These are phyloP conservation scores for Lasiurus borealis DNA, from an alignment of 2,113 vertebrate species.

Conservation along the genomic window DNA sequence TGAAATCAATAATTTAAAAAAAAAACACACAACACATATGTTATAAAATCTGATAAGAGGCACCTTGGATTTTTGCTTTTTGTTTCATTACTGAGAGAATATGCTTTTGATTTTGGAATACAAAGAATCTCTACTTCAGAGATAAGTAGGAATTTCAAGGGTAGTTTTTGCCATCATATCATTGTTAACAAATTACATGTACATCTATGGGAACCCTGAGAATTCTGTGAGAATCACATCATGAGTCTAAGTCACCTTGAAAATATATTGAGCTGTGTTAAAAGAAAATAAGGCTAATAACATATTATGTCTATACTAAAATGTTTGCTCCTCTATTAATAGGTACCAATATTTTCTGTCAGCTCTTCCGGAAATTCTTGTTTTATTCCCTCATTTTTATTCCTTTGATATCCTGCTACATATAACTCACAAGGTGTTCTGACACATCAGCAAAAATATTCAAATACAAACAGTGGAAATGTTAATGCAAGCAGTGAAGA, in stretches of 20 bases:
- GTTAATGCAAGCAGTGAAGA: constrained; percentile 68
- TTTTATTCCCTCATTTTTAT: constrained; percentile 71
- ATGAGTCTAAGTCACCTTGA: constrained; percentile 61
- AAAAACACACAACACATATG: background rate
- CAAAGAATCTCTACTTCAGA: background rate
- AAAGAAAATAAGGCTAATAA: constrained; percentile 28
- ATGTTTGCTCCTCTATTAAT: constrained; percentile 12
- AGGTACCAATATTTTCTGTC: constrained; percentile 18
- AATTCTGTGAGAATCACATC: constrained; percentile 47
- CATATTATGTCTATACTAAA: constrained; percentile 55
- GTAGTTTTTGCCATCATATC: background rate
- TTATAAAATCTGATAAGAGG: background rate
- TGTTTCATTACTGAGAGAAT: background rate
- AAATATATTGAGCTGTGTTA: constrained; percentile 18
- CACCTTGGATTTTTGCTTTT: background rate
- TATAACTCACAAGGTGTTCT: constrained; percentile 75
- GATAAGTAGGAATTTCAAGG: background rate
- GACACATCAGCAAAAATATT: constrained; percentile 81
- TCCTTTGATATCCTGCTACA: constrained; percentile 79
- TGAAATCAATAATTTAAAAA: background rate
- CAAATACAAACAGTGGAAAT: constrained; percentile 67
- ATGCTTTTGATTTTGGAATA: background rate
- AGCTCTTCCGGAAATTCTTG: constrained; percentile 65
- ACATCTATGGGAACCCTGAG: background rate
- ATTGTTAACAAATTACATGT: background rate